Conservation (phyloP, 2,888 invertebrate species). For the Emmelina monodactyla region DNA sequence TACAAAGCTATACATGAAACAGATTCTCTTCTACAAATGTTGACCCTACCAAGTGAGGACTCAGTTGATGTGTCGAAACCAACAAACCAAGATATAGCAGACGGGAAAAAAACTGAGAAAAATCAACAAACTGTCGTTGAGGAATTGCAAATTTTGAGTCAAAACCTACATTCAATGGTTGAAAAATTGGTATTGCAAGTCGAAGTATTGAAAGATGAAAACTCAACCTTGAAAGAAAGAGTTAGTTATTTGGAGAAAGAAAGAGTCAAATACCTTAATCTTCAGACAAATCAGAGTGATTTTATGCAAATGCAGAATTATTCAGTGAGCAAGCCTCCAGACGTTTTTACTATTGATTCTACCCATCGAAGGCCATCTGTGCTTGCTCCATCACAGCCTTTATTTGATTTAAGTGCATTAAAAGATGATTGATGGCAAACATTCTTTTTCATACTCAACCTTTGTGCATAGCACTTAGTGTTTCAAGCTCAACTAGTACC, state of each 20-base stretch:
- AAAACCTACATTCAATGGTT: slow-evolving; percentile 61
- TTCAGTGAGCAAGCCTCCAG: slow-evolving; percentile 18
- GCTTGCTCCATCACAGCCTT: slow-evolving; percentile 21
- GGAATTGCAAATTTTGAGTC: slow-evolving; percentile 71
- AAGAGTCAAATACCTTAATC: slow-evolving; percentile 46
- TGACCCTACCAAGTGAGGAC: slow-evolving; percentile 30
- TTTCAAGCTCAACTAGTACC: too few species aligned
- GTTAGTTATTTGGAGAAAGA: slow-evolving; percentile 66
- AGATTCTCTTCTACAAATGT: slow-evolving; percentile 65
- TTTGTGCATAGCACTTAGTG: too few species aligned
- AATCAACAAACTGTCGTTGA: slow-evolving; percentile 70
- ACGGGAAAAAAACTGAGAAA: slow-evolving; percentile 67
- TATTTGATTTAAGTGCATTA: slow-evolving; percentile 42
- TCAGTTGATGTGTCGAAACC: not conserved
- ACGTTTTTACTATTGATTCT: slow-evolving; percentile 20
- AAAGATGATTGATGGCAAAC: slow-evolving; percentile 34
- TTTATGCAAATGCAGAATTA: slow-evolving; percentile 16
- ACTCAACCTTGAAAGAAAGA: slow-evolving; percentile 63
- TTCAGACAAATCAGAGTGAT: slow-evolving; percentile 30
- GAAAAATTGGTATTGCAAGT: slow-evolving; percentile 70
- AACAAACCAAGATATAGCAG: slow-evolving; percentile 20
- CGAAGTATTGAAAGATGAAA: slow-evolving; percentile 72
- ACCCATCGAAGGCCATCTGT: slow-evolving; percentile 19
- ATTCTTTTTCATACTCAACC: too few species aligned
- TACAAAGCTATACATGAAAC: slow-evolving; percentile 72